Conservation (phyloP, 2,888 invertebrate genomes). For the Drosophila kuntzei region DNA sequence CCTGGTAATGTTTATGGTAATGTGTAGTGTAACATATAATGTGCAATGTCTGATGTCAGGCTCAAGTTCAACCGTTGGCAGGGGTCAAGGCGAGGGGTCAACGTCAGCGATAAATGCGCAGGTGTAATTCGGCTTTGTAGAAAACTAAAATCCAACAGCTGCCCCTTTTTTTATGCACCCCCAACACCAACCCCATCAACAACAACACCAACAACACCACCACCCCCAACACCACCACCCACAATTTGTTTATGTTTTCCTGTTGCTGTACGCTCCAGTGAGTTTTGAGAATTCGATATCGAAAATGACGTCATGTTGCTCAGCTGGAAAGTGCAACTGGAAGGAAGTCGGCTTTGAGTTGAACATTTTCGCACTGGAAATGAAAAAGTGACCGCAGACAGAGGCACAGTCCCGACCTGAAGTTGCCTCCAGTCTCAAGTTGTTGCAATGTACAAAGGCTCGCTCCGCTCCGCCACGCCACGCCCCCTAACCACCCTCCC, state of each 20-base stretch:
- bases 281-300: slow-evolving; percentile 57
- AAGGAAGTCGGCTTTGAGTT: slow-evolving; percentile 52
- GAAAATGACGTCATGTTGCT: slow-evolving; percentile 73
- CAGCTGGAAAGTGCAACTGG: slow-evolving; percentile 63
- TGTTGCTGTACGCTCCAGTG: slow-evolving; percentile 37
- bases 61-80: slow-evolving; percentile 65
- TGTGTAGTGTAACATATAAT: not conserved
- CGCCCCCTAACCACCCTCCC: not conserved
- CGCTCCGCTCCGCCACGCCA: not conserved
- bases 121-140: slow-evolving; percentile 55
- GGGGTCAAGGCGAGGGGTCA: slow-evolving; percentile 76
- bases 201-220: slow-evolving; percentile 13
- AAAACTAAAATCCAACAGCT: slow-evolving; percentile 43
- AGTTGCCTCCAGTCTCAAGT: slow-evolving; percentile 22
- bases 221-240: slow-evolving; percentile 23
- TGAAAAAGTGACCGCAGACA: slow-evolving; percentile 63
- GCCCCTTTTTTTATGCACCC: slow-evolving; percentile 30
- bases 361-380: slow-evolving; percentile 57
- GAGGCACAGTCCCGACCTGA: slow-evolving; percentile 39
- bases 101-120: slow-evolving; percentile 55
- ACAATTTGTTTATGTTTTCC: slow-evolving; percentile 73
- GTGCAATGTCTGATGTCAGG: slow-evolving; percentile 14
- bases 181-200: not conserved
- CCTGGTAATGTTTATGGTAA: slow-evolving; percentile 22
- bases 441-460: slow-evolving; percentile 42